phyloP scores from a whole-genome alignment of 2,888 invertebrate species.

The Keiferia lycopersicella region DNA sequence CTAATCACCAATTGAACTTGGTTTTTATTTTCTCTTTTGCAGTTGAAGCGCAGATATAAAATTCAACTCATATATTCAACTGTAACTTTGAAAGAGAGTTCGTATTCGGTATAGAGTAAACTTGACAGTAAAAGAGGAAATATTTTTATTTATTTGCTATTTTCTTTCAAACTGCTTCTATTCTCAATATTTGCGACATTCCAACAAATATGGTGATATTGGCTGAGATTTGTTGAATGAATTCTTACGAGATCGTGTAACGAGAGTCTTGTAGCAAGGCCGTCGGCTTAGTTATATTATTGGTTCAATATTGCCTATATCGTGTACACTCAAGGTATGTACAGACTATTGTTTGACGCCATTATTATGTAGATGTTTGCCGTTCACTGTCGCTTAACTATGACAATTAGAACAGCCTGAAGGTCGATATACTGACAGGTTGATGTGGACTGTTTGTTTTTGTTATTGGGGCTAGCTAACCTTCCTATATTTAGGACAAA shows the following conservation, averaged over 20 bases:
- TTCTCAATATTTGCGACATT: constrained; percentile 1
- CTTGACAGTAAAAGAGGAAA: neutral
- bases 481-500: neutral
- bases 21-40: neutral
- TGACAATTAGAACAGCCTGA: constrained; percentile 53
- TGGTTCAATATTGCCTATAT: constrained; percentile 20
- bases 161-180: neutral
- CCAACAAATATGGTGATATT: constrained; percentile 3
- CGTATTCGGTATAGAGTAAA: neutral
- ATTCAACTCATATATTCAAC: neutral
- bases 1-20: constrained; percentile 3
- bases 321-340: constrained; percentile 12
- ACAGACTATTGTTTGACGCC: constrained; percentile 48
- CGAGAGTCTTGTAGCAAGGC: constrained; percentile 41
- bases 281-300: constrained; percentile 36
- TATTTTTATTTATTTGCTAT: constrained; percentile 1
- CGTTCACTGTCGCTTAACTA: constrained; percentile 54
- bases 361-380: constrained; percentile 58
- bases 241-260: constrained; percentile 28
- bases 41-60: neutral
- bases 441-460: constrained; percentile 27
- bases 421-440: constrained; percentile 50
- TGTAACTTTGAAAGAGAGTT: neutral
- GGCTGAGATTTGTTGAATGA: constrained; percentile 39
- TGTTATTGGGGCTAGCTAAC: neutral